Evolutionary conservation across 2,888 invertebrate species (phyloP), one percentile per base, ranked within the genome.

Genomic region (Pomacea canaliculata): DNA sequence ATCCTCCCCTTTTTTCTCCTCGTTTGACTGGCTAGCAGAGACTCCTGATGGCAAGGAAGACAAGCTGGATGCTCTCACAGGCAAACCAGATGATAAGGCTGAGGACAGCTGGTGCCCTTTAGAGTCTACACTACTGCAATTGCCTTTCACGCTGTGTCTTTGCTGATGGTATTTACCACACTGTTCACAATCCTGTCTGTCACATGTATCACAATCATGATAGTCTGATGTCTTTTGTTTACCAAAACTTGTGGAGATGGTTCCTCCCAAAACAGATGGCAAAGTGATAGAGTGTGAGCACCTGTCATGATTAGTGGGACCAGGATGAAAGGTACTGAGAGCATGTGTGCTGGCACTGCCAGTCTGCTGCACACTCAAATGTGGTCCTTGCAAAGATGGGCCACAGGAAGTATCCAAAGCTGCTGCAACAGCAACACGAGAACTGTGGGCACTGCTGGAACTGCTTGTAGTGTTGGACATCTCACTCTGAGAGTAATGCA

Each of bases 281-380:
- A 81, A 80, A 78, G 75, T 73, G 76, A 72, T 81, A 49, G 74
- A 71, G 23, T 71, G 70, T 18, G 78, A 73, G 67, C 79, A 79
- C 72, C 80, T 77, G 73, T 85, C 84, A 51, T 81, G 83, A 70
- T 81, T 82, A 19, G 84, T 81, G 12, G 80, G 80, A 51, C 81
- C 81, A 4, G 86, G 87, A 69, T 87, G 87, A 84, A 87, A 87
- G 82, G 88, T 87, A 71, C 82, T 84, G 19, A 88, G 82, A 23
- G 86, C 82, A 63, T 63, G 63, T 63, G 66, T 83, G 83, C 67
- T 83, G 83, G 59, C 56, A 12, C 70, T 62, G 46, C 59, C 46
- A 68, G 78, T 72, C 63, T 76, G 77, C 69, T 83, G 81, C 59
- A 78, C 81, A 37, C 37, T 37, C 37, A 37, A 70, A 79, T 81